Conservation (phyloP, 2,888 invertebrate species). For the Athalia cordata region DNA sequence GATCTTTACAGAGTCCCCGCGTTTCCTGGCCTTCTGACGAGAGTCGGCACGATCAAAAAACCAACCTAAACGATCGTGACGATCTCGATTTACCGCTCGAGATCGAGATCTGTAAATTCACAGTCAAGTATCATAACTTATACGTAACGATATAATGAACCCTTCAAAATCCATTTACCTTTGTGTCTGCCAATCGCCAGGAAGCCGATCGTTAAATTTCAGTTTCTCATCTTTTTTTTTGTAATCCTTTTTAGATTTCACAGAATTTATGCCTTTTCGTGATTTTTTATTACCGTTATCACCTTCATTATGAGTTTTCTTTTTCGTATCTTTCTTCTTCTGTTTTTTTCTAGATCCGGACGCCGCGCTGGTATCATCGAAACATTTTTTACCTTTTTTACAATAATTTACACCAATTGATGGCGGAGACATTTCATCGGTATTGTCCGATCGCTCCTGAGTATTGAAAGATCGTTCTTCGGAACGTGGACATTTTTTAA, state of each 20-base stretch:
- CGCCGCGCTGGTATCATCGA: not conserved
- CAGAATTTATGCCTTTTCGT: slow-evolving; percentile 17
- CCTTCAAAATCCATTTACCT: slow-evolving; percentile 43
- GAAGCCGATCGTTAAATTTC: slow-evolving; percentile 45
- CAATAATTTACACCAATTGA: not conserved
- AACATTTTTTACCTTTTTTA: slow-evolving; percentile 25
- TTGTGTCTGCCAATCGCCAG: slow-evolving; percentile 50
- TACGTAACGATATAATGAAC: not conserved
- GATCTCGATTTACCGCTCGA: slow-evolving; percentile 52
- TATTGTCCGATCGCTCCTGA: not conserved
- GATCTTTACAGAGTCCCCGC: not conserved
- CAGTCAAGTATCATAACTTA: not conserved
- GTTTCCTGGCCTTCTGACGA: slow-evolving; percentile 46
- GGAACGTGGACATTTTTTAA: not conserved
- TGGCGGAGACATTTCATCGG: not conserved
- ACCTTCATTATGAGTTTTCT: not conserved
- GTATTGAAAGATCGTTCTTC: not conserved
- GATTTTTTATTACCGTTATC: not conserved
- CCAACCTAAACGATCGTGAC: slow-evolving; percentile 52
- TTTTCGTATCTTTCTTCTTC: slow-evolving; percentile 48
- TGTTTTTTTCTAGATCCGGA: slow-evolving; percentile 40
- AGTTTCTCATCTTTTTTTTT: slow-evolving; percentile 32
- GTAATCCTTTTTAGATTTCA: slow-evolving; percentile 43
- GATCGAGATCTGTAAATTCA: slow-evolving; percentile 45
- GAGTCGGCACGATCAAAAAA: slow-evolving; percentile 55